A percentile compares a stretch with the other conserved stretches of the same genome.
phyloP scores from a whole-genome alignment of 2,888 invertebrate genomes.

The Sesia bembeciformis region DNA sequence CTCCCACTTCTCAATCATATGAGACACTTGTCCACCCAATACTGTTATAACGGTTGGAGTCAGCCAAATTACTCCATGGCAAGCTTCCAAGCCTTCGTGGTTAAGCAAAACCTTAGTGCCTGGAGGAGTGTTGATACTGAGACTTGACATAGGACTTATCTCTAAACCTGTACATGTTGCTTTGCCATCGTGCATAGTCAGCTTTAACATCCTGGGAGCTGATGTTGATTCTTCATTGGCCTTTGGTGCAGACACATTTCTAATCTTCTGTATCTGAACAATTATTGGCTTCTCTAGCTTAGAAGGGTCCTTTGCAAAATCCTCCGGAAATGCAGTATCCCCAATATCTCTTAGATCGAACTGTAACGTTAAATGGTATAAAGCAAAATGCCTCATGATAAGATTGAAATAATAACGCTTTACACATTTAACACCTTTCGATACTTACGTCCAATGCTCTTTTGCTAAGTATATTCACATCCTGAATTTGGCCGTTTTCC shows the following conservation, averaged over 20 bases:
- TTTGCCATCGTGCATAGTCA: slow-evolving; percentile 90
- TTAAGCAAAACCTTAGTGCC: slow-evolving; percentile 84
- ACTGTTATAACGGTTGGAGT: slow-evolving; percentile 79
- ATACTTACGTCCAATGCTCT: slow-evolving; percentile 82
- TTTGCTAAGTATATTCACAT: slow-evolving; percentile 77
- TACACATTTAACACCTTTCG: background rate
- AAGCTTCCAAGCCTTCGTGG: slow-evolving; percentile 66
- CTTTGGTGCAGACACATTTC: slow-evolving; percentile 93
- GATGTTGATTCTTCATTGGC: slow-evolving; percentile 88
- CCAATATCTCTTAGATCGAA: slow-evolving; percentile 87
- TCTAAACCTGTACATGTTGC: slow-evolving; percentile 85
- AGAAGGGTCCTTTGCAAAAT: slow-evolving; percentile 74
- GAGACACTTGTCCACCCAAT: slow-evolving; percentile 88
- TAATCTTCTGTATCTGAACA: slow-evolving; percentile 89
- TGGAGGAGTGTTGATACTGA: slow-evolving; percentile 89
- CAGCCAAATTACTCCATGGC: slow-evolving; percentile 84
- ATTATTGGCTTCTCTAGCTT: slow-evolving; percentile 77
- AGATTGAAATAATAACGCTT: background rate
- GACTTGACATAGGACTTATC: slow-evolving; percentile 78
- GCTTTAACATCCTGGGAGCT: slow-evolving; percentile 88
- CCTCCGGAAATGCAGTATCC: slow-evolving; percentile 81
- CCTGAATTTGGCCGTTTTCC: slow-evolving; percentile 77
- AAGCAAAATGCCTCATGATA: background rate
- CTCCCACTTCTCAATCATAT: slow-evolving; percentile 92
- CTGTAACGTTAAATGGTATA: slow-evolving; percentile 51